Base-by-base conservation (phyloP, 2,113 vertebrate genomes). In the Uria aalge region DNA sequence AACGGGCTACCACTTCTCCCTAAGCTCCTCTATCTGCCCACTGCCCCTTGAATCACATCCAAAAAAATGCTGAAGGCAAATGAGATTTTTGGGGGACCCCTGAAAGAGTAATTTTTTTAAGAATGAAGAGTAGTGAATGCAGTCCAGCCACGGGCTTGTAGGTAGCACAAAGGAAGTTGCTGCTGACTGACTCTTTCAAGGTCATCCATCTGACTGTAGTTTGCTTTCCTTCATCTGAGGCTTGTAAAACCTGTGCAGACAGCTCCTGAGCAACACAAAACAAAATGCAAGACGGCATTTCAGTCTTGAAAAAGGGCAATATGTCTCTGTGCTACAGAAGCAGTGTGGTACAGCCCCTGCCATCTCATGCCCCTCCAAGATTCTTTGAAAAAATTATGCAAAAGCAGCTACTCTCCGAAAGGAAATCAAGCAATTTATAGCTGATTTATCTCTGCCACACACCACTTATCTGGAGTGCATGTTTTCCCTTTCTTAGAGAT, bases 371-470 rank as follows among this genome's bases (percentile, higher is more conserved):
- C 27, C 32, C 52, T 23, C 2, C 30, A 89, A 86, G 50, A 60
- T 40, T 45, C 59, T 92, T 71, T 19, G 27, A 52, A 91, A 90
- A 90, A 87, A 71, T 22, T 66, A 93, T 32, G 52, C 56, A 80
- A 24, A 85, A 84, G 73, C 52, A 89, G 56, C 62, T 78, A 47
- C 40, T 48, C 53, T 67, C 77, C 60, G 38, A 53, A 83, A 59
- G 63, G 38, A 91, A 95, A 92, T 56, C 47, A 92, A 74, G 52
- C 24, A 47, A 91, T 88, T 92, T 84, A 84, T 8, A 69, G 72
- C 63, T 86, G 80, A 68, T 85, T 88, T 82, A 52, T 87, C 80
- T 87, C 80, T 50, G 41, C 32, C 66, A 77, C 76, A 89, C 56
- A 85, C 36, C 72, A 71, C 32, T 38, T 73, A 77, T 32, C 43